Base-by-base conservation (phyloP, 1,140 invertebrate genomes). In the Drosophila lowei region DNA sequence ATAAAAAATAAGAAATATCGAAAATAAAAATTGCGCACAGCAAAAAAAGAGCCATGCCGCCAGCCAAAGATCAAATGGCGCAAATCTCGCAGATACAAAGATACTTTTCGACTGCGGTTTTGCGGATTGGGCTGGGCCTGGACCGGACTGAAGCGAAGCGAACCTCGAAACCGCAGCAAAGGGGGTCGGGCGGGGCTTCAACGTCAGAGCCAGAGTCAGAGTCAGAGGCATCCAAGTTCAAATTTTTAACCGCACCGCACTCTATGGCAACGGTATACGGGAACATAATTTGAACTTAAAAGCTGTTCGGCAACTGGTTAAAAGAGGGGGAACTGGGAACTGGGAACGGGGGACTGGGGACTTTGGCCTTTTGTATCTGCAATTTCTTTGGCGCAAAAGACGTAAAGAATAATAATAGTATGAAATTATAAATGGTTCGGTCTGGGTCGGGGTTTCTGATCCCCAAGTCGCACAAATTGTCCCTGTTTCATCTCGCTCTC, bases 11-110 rank as follows among this genome's bases (percentile, higher is more conserved):
- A 38, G 11, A 77, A 58, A 41, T 49, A 59, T 60, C 13, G 46
- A 61, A 55, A 60, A 63, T 46, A 44, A 74, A 54, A 73, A 57
- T 42, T 76, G 34, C 34, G 42, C 43, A 47, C 25, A 54, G 16
- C 42, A 66, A 70, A 63, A 59, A 84, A 86, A 75, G 77, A 77
- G 72, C 59, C 79, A 66, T 83, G 79, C 79, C 79, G 76, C 72
- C 79, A 79, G 72, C 47, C 70, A 77, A 81, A 85, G 81, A 85
- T 85, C 81, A 85, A 86, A 86, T 85, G 81, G 72, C 64, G 74
- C 73, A 74, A 85, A 81, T 85, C 73, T 81, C 62, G 47, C 64
- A 75, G 79, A 84, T 79, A 83, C 74, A 81, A 72, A 83, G 79
- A 83, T 83, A 74, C 79, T 73, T 74, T 77, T 70, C 23, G 57